Percentiles rank a stretch among this genome's conserved stretches.
These are phyloP conservation scores for Synchiropus splendidus DNA, from an alignment of 2,113 vertebrate genomes.

Conservation along the genomic window DNA sequence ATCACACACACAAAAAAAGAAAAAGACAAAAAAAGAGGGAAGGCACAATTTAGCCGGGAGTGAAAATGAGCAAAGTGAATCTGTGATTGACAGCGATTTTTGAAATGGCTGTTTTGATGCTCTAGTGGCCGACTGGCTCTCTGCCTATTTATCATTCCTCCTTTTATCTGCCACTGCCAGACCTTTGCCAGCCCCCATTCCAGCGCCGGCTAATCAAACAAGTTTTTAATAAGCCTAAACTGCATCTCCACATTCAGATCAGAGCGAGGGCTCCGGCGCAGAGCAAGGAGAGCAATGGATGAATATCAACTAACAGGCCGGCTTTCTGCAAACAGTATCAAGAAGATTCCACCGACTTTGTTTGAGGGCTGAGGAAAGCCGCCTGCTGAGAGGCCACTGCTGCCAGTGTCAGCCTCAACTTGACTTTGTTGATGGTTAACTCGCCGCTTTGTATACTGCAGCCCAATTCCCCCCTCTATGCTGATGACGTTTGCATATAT, in stretches of 20 bases:
- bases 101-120: slow-evolving; percentile 80
- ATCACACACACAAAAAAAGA: slow-evolving; percentile 65
- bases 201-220: slow-evolving; percentile 78
- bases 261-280: slow-evolving; percentile 51
- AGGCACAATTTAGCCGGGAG: slow-evolving; percentile 88
- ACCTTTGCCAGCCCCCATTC: slow-evolving; percentile 71
- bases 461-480: slow-evolving; percentile 9
- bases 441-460: slow-evolving; percentile 12
- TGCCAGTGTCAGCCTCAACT: slow-evolving; percentile 1
- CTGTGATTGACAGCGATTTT: slow-evolving; percentile 84
- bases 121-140: slow-evolving; percentile 74
- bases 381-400: too few species aligned
- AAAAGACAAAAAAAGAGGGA: background rate
- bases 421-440: slow-evolving; percentile 11
- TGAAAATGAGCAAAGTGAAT: slow-evolving; percentile 73
- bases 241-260: slow-evolving; percentile 61
- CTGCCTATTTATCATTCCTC: slow-evolving; percentile 66
- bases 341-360: slow-evolving; percentile 23
- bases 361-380: too few species aligned
- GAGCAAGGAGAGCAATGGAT: slow-evolving; percentile 45
- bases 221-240: slow-evolving; percentile 80
- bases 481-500: slow-evolving; percentile 5
- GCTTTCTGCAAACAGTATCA: slow-evolving; percentile 33
- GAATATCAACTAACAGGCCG: slow-evolving; percentile 67
- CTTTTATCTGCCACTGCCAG: slow-evolving; percentile 89